These are phyloP conservation scores for Apolygus lucorum DNA, from an alignment of 1,140 invertebrate species.

Conservation along the genomic window DNA sequence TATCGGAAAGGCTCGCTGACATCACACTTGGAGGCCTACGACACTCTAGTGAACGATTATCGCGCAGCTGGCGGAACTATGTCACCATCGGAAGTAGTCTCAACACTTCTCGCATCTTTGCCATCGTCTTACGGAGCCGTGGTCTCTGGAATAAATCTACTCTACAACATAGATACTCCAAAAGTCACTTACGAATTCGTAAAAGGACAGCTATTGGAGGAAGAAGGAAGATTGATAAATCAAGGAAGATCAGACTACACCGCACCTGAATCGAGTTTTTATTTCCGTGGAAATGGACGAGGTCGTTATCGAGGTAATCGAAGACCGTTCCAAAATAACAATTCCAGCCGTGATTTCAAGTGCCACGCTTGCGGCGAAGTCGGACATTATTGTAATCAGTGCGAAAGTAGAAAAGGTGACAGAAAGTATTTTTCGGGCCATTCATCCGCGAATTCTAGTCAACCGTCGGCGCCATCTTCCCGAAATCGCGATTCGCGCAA, in stretches of 20 bases:
- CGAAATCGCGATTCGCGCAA: neutral
- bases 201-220: neutral
- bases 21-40: too few relatives aligned
- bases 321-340: neutral
- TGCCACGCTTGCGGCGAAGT: neutral
- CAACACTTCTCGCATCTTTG: too few relatives aligned
- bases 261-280: neutral
- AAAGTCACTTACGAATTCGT: neutral
- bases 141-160: too few relatives aligned
- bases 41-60: too few relatives aligned
- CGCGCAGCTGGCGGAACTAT: too few relatives aligned
- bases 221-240: too few relatives aligned
- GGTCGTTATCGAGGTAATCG: neutral
- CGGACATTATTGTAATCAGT: neutral
- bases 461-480: neutral
- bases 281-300: too few relatives aligned
- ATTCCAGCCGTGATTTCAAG: neutral
- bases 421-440: neutral
- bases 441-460: neutral
- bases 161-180: neutral
- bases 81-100: too few relatives aligned
- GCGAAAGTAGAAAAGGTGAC: neutral
- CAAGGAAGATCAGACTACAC: neutral
- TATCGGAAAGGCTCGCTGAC: too few relatives aligned
- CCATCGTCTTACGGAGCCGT: too few relatives aligned